phyloP scores from a whole-genome alignment of 2,888 invertebrate species.

The Tachina lurida region DNA sequence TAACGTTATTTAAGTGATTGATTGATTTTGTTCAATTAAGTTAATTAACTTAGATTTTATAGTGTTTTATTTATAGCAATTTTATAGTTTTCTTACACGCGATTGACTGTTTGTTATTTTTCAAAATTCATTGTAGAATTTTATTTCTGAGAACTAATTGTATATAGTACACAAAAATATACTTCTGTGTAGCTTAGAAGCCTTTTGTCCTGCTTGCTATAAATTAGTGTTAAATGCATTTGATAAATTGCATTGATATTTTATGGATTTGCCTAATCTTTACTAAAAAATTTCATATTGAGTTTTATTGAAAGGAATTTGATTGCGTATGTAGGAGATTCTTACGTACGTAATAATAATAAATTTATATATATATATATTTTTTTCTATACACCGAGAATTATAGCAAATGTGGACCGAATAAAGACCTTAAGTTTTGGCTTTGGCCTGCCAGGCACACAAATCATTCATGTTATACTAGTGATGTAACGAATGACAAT shows the following conservation, averaged over 20 bases:
- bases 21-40: slow-evolving; percentile 66
- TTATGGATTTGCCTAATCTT: neutral
- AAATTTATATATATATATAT: no score
- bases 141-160: neutral
- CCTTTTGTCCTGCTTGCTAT: neutral
- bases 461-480: no score
- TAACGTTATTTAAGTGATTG: slow-evolving; percentile 57
- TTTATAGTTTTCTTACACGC: slow-evolving; percentile 58
- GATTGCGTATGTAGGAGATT: neutral
- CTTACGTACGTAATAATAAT: neutral
- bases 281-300: neutral
- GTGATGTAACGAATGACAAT: no score
- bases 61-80: slow-evolving; percentile 45
- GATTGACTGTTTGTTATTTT: slow-evolving; percentile 30
- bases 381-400: no score
- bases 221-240: slow-evolving; percentile 1
- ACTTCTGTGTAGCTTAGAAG: neutral
- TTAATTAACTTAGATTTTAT: slow-evolving; percentile 66
- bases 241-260: slow-evolving; percentile 3
- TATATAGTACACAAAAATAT: no score
- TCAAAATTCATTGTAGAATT: slow-evolving; percentile 17
- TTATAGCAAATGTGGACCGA: no score
- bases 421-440: no score
- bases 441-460: no score
- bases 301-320: neutral